phyloP scores from a whole-genome alignment of 1,140 invertebrate species.

The Bombus huntii region DNA sequence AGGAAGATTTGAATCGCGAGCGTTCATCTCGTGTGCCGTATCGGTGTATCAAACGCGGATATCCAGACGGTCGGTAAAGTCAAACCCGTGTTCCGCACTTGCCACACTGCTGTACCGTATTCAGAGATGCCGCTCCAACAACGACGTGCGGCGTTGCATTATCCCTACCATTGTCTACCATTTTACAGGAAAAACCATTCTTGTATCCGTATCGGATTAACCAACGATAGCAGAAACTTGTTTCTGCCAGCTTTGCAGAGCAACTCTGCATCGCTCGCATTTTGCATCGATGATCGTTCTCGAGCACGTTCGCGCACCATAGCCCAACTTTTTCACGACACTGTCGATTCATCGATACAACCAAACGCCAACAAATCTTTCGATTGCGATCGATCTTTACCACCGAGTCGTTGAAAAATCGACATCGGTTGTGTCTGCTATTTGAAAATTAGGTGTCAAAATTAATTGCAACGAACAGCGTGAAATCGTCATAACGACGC shows the following conservation, averaged over 20 bases:
- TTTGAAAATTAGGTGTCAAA: background rate
- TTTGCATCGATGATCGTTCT: too few relatives aligned
- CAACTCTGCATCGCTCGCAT: background rate
- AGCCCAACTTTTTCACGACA: too few relatives aligned
- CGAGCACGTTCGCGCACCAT: background rate
- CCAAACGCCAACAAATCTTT: too few relatives aligned
- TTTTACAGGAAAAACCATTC: background rate
- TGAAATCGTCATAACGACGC: background rate
- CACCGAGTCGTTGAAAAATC: background rate
- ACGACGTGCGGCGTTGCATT: background rate
- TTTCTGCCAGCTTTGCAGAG: background rate
- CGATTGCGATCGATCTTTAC: background rate
- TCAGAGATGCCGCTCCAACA: constrained; percentile 47
- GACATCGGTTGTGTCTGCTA: background rate
- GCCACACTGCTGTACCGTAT: constrained; percentile 25
- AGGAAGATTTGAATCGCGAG: background rate
- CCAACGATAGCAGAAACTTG: background rate
- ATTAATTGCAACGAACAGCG: background rate
- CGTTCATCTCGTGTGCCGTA: background rate
- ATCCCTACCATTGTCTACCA: background rate
- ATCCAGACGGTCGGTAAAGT: constrained; percentile 56
- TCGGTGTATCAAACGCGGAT: constrained; percentile 27
- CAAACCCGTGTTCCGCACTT: background rate
- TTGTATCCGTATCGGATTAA: background rate
- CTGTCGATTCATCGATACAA: background rate